Percentiles rank a stretch among this genome's conserved stretches.
Evolutionary conservation across 1,140 invertebrate species (phyloP).

Genomic region (Plutomurus gul): DNA sequence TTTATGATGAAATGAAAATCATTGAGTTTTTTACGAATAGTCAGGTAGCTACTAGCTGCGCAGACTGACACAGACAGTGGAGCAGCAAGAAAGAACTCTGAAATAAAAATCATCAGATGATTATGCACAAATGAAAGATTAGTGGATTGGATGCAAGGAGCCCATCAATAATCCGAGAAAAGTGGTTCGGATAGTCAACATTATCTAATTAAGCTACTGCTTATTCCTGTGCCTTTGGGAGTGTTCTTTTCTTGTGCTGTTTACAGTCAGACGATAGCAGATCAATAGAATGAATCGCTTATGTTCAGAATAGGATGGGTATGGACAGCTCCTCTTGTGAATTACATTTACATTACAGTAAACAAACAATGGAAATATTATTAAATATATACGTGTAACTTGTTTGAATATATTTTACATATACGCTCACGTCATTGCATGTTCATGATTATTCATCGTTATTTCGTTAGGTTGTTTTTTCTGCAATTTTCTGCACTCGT

Average conservation of each 20-base stretch:
- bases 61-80: not conserved
- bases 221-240: not conserved
- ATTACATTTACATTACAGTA: not conserved
- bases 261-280: too few species aligned
- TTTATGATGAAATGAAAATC: not conserved
- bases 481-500: too few species aligned
- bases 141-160: conserved; percentile 30
- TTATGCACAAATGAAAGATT: conserved; percentile 41
- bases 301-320: not conserved
- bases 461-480: too few species aligned
- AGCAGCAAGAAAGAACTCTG: too few species aligned
- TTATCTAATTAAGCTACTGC: conserved; percentile 45
- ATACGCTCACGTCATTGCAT: not conserved
- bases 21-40: not conserved
- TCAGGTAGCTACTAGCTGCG: not conserved
- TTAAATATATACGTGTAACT: not conserved
- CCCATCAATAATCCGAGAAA: conserved; percentile 40
- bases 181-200: conserved; percentile 42
- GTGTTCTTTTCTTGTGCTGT: too few species aligned
- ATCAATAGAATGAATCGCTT: too few species aligned
- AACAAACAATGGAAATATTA: conserved; percentile 14
- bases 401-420: not conserved
- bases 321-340: not conserved
- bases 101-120: conserved; percentile 36
- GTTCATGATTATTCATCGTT: too few species aligned